Base-by-base conservation (phyloP, 2,113 vertebrate genomes). In the Scortum barcoo region DNA sequence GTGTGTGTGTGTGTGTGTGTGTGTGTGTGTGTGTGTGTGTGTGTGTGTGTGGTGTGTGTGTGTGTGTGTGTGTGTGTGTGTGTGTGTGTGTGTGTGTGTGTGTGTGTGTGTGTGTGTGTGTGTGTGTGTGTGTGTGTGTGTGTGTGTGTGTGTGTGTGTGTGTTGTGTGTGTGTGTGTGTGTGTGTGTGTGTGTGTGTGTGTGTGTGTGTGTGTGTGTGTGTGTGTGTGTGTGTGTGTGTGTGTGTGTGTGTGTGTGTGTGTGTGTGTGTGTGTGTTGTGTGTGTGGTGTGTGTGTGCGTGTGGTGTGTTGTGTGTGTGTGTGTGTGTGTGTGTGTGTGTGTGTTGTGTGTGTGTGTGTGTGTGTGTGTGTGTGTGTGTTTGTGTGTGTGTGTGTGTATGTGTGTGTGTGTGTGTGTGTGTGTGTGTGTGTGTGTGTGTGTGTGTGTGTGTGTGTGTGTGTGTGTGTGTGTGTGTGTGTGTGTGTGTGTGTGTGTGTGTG, bases 281-380 rank as follows among this genome's bases (percentile, higher is more conserved):
- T 22, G n/a, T n/a, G 6, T 40, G 65, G 73, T 61, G 68, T 77
- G 57, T 58, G 8, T 70, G 40, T 57, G 50, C 71, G 66, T 68
- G 28, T 50, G n/a, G n/a, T n/a, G n/a, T n/a, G n/a, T n/a, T 51
- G 26, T 48, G 36, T 62, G 54, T 48, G 33, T 48, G 54, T 66
- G 60, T 24, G 14, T 62, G n/a, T 33, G 24, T 42, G n/a, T 68
- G 54, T 40, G 26, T n/a, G n/a, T n/a, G n/a, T n/a, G 51, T 42
- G 17, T 22, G n/a, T n/a, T 4, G 50, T 71, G 73, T 61, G 68
- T 77, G 57, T 58, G 8, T 70, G 40, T 57, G 50, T 75, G 66
- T 68, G 28, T 50, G n/a, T 51, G 26, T 48, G 36, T 62, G 54
- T 48, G 33, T 48, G 54, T 66, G 60, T 24, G 14, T 62, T 16